Evolutionary conservation across 2,888 invertebrate genomes (phyloP).

Genomic region (Lacanobia wlatinum): DNA sequence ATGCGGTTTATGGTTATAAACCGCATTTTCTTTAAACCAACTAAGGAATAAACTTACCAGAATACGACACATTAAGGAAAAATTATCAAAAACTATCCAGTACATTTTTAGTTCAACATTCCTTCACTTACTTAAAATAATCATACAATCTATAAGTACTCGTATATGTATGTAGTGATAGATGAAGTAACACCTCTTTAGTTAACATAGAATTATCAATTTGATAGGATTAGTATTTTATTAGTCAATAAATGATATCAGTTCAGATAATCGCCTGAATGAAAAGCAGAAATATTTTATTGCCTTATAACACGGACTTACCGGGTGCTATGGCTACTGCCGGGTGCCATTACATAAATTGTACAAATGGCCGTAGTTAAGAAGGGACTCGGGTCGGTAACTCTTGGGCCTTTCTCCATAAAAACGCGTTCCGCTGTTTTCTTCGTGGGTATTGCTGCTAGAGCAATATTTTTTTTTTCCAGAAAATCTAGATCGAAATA

Average conservation of each 20-base stretch:
- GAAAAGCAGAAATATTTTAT: constrained; percentile 9
- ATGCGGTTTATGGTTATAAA: too few relatives aligned
- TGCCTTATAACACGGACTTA: constrained; percentile 1
- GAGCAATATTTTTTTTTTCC: too few relatives aligned
- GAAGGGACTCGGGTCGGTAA: too few relatives aligned
- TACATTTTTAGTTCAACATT: neutral
- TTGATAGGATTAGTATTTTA: constrained; percentile 42
- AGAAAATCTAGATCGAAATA: too few relatives aligned
- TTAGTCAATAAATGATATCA: constrained; percentile 51
- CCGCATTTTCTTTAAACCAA: too few relatives aligned
- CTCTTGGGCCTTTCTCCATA: too few relatives aligned
- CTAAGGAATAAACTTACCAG: too few relatives aligned
- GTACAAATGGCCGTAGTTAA: neutral
- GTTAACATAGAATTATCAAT: constrained; percentile 22
- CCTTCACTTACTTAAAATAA: neutral
- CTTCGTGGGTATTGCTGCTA: too few relatives aligned
- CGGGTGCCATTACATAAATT: neutral
- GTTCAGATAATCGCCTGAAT: constrained; percentile 20
- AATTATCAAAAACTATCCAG: neutral
- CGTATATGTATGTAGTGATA: neutral
- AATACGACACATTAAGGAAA: constrained; percentile 7
- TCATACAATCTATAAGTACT: neutral
- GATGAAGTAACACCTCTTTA: constrained; percentile 1
- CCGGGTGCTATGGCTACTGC: neutral
- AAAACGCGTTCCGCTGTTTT: too few relatives aligned